Evolutionary conservation across 2,888 invertebrate genomes (phyloP).

Genomic region (Celastrina argiolus): DNA sequence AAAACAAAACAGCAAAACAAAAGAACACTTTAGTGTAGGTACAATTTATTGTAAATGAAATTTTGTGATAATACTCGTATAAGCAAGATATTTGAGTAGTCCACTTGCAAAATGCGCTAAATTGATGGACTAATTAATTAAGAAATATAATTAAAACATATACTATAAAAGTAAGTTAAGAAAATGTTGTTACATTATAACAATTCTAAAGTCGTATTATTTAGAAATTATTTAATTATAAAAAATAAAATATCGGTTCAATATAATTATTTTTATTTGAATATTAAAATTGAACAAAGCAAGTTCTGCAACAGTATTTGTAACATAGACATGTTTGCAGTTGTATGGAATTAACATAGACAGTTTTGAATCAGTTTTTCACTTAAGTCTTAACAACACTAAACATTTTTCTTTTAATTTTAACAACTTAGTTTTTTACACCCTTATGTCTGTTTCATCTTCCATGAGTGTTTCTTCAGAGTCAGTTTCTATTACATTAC

Average conservation of each 20-base stretch:
- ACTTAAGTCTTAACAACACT: background rate
- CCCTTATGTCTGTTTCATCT: slow-evolving; percentile 21
- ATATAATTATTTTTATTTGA: background rate
- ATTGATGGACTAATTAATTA: no score
- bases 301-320: background rate
- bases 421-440: slow-evolving; percentile 24
- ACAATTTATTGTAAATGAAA: no score
- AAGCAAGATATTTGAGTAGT: no score
- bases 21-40: no score
- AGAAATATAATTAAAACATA: no score
- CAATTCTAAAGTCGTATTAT: no score
- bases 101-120: no score
- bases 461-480: slow-evolving; percentile 24
- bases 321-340: background rate
- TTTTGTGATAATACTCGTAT: no score
- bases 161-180: no score
- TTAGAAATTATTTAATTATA: background rate
- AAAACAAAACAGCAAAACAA: no score
- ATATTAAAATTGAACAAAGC: background rate
- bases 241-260: background rate
- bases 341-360: slow-evolving; percentile 6
- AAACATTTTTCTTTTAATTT: slow-evolving; percentile 12
- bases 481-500: slow-evolving; percentile 23
- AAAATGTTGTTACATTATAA: no score
- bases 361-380: background rate